Conservation (phyloP, 2,113 vertebrate species). For the Labeo catla region DNA sequence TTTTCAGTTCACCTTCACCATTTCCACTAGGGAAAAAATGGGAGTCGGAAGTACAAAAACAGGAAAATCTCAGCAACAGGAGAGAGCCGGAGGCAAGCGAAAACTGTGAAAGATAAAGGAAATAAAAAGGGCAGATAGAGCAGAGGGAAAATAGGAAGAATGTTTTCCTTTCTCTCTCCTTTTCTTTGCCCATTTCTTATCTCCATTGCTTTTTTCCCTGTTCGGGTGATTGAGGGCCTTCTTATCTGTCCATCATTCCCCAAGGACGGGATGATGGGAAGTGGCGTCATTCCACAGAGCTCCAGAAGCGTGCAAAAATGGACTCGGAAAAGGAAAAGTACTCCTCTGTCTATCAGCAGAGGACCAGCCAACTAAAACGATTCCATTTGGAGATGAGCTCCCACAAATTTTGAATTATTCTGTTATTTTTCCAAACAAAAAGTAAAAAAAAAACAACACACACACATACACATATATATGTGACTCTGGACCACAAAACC, state of each 20-base stretch:
- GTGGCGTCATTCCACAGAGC: slow-evolving; percentile 52
- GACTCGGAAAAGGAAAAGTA: background rate
- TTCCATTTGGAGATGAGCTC: background rate
- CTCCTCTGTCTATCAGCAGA: slow-evolving; percentile 12
- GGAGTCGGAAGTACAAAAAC: slow-evolving; percentile 10
- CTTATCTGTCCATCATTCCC: slow-evolving; percentile 62
- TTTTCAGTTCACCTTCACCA: slow-evolving; percentile 3
- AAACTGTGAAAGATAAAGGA: slow-evolving; percentile 51
- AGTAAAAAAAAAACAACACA: too few relatives aligned
- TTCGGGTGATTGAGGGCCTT: slow-evolving; percentile 50
- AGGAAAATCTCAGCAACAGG: background rate
- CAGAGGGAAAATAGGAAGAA: slow-evolving; percentile 36
- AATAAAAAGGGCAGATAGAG: slow-evolving; percentile 42
- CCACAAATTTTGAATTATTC: background rate
- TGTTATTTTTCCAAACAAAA: background rate
- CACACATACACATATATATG: too few relatives aligned
- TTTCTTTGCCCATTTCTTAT: slow-evolving; percentile 54
- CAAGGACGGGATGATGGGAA: slow-evolving; percentile 57
- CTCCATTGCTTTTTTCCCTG: slow-evolving; percentile 51
- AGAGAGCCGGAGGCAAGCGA: slow-evolving; percentile 5
- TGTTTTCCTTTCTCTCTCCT: slow-evolving; percentile 54
- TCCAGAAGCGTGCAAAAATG: slow-evolving; percentile 13
- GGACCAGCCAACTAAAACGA: background rate
- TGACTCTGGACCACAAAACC: too few relatives aligned
- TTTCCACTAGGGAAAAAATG: background rate